Base-by-base conservation (phyloP, 30 jellyfish, hydroid and myxozoan species). In the Cassiopea andromeda region DNA sequence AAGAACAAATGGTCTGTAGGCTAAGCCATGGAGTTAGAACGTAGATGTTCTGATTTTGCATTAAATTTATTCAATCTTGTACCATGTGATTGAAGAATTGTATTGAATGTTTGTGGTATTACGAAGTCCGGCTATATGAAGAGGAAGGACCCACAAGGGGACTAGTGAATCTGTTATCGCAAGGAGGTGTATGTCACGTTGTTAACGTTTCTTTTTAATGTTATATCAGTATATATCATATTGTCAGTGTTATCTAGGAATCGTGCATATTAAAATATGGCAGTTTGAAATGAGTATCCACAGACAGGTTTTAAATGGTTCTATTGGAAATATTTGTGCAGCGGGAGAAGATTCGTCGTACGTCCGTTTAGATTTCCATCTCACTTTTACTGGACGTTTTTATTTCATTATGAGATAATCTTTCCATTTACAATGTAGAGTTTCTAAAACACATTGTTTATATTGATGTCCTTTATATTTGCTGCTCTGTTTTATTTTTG, bases 301-400 rank as follows among this genome's bases (percentile, higher is more conserved):
- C 60, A 81, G 71, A 68, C 46, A 49, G 15, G 82, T 81, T 46
- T 81, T 81, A 16, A 38, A 43, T 58, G 73, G 73, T 73, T 38
- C 44, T n/a, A 81, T 54, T 81, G 90, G 90, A 47, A 46, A 18
- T 64, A 69, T 69, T 69, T 81, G 70, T 49, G 48, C 90, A 19
- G 38, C 90, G 27, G 90, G 90, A 45, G 90, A 81, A 48, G 14
- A 64, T 45, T 47, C 82, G 46, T 81, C 90, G 90, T 81, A 81
- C 71, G 90, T 81, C 73, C n/a, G 73, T 19, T 61, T 61, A 4
- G 48, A 16, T 77, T 48, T 77, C 73, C 58, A 50, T 48, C 58
- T 77, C 86, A 43, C 17, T 44, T 18, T 17, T n/a, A 17, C 49
- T 61, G 46, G 44, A 1, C 84, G 47, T 75, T 44, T 43, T 12